Base-by-base conservation (phyloP, 2,113 vertebrate species). In the Ictalurus furcatus region DNA sequence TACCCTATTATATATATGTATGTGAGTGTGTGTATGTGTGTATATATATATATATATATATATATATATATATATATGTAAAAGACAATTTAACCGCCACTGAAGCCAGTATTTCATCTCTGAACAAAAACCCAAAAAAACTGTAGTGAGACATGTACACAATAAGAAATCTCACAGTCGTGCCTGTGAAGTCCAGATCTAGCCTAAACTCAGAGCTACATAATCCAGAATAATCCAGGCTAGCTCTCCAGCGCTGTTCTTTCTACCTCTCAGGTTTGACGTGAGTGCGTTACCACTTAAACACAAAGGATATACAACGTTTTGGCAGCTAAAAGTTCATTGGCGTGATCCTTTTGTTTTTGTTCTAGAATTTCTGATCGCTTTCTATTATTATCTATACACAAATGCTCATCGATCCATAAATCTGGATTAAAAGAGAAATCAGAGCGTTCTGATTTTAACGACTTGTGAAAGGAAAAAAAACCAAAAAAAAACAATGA, bases 291-390 rank as follows among this genome's bases (percentile, higher is more conserved):
- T 44, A 48, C 76, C 40, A 28, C 23, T 48, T 79, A 11, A 28
- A 52, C 44, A 52, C 44, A 25, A 25, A 48, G 52, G 78, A 80
- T 80, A 1, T 7, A 30, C 52, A 30, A 9, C 16, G 28, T 56
- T 56, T 19, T 23, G 78, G 78, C 78, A 80, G 78, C 78, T 80
- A 56, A 17, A 25, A 52, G 78, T 80, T 80, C 28, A 54, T 80
- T 25, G 28, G 19, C 0, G 52, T 30, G 78, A 80, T 56, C 48
- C 11, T 76, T 44, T 76, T 76, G 73, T 16, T 17, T 34, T 34
- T 34, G 30, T 73, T 25, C 12, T 73, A 13, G 11, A 2, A 14
- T 73, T 73, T 71, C 17, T 4, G 34, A 40, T 40, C 14, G 30
- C 44, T 44, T 74, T 74, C 8, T 76, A 12, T 44, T 76, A 28